These are phyloP conservation scores for Sminthurinus aureus DNA, from an alignment of 2,888 invertebrate genomes.

Conservation along the genomic window DNA sequence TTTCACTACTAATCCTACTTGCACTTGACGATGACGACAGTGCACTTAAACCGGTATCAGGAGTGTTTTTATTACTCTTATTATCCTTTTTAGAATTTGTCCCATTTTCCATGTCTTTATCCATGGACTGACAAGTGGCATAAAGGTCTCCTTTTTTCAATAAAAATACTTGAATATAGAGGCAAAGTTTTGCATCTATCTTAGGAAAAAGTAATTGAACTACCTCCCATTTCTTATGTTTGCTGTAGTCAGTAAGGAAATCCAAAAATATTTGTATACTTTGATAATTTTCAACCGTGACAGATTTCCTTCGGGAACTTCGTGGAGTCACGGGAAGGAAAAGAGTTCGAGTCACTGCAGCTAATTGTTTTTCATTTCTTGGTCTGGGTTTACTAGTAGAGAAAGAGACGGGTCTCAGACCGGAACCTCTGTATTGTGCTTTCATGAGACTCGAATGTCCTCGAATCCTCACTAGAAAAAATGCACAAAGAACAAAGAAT, in stretches of 20 bases:
- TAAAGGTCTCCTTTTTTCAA: conserved; percentile 13
- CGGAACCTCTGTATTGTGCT: not conserved
- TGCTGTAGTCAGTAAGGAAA: conserved; percentile 46
- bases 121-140: conserved; percentile 20
- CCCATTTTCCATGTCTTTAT: not conserved
- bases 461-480: not conserved
- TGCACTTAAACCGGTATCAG: too few relatives aligned
- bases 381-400: not conserved
- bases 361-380: too few relatives aligned
- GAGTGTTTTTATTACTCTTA: not conserved
- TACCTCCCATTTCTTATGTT: conserved; percentile 41
- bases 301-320: conserved; percentile 23
- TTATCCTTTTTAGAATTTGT: not conserved
- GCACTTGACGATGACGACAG: too few relatives aligned
- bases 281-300: not conserved
- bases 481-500: not conserved
- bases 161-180: conserved; percentile 37
- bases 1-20: too few relatives aligned
- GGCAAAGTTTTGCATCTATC: conserved; percentile 38
- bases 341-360: conserved; percentile 8
- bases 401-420: not conserved
- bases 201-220: conserved; percentile 46
- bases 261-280: conserved; percentile 32
- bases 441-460: not conserved
- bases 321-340: conserved; percentile 25